Percentiles rank a stretch among this genome's conserved stretches.
phyloP scores from a whole-genome alignment of 2,113 vertebrate species.

The Raja brachyura region DNA sequence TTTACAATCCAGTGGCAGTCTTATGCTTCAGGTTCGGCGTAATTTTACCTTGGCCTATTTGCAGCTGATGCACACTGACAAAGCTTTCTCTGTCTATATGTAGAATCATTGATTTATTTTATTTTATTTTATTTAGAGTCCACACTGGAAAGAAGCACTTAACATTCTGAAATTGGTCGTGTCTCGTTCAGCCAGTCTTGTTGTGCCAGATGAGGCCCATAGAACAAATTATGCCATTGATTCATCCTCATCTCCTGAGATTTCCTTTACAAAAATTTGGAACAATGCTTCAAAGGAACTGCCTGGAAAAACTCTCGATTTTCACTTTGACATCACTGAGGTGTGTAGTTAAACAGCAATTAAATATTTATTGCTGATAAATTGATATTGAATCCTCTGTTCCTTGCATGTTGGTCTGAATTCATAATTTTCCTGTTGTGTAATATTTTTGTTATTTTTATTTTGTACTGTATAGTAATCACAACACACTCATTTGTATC shows the following conservation, averaged over 20 bases:
- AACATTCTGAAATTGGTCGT: slow-evolving; percentile 96
- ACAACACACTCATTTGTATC: background rate
- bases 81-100: background rate
- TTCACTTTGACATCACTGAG: slow-evolving; percentile 99
- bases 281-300: slow-evolving; percentile 94
- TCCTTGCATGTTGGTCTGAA: background rate
- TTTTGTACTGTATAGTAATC: background rate
- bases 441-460: background rate
- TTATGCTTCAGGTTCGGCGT: background rate
- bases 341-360: slow-evolving; percentile 55
- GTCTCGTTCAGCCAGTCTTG: slow-evolving; percentile 92
- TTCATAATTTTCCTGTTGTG: too few relatives aligned
- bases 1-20: background rate
- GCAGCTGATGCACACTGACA: background rate
- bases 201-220: slow-evolving; percentile 88
- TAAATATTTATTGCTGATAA: background rate
- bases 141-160: slow-evolving; percentile 95
- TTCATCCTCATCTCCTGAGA: slow-evolving; percentile 78
- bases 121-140: slow-evolving; percentile 64
- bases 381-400: background rate
- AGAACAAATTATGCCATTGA: slow-evolving; percentile 78
- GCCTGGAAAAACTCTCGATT: slow-evolving; percentile 97
- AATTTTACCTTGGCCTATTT: background rate
- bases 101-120: slow-evolving; percentile 11
- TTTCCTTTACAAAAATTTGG: slow-evolving; percentile 92